Conservation (phyloP, 2,797 vertebrate species). For the Lagocephalus sceleratus region DNA sequence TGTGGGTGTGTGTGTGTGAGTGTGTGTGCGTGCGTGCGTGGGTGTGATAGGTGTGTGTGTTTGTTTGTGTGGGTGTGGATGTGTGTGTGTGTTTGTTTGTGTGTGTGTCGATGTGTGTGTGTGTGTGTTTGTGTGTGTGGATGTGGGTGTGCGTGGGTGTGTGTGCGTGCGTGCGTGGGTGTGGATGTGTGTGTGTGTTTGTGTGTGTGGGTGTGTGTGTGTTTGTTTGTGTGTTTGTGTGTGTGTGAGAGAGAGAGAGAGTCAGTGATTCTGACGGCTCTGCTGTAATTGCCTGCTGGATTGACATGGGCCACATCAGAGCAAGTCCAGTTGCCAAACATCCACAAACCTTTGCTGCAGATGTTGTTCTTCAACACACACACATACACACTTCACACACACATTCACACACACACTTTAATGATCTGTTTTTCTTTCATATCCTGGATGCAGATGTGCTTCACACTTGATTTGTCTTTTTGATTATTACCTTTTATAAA, state of each 20-base stretch:
- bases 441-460: too few relatives aligned
- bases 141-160: not conserved
- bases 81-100: slow-evolving; percentile 1
- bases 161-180: slow-evolving; percentile 1
- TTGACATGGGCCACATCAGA: slow-evolving; percentile 15
- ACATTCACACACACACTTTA: slow-evolving; percentile 9
- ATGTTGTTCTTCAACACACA: slow-evolving; percentile 16
- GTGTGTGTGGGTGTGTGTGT: slow-evolving; percentile 1
- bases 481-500: too few relatives aligned
- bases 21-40: slow-evolving; percentile 3
- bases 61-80: not conserved
- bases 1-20: not conserved
- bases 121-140: not conserved
- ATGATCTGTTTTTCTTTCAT: slow-evolving; percentile 11
- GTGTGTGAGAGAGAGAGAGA: not conserved
- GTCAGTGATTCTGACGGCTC: slow-evolving; percentile 10
- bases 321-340: slow-evolving; percentile 16
- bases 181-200: not conserved
- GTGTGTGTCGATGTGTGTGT: not conserved
- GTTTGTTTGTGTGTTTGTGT: not conserved
- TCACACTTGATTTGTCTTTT: too few relatives aligned
- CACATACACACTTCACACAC: not conserved
- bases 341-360: not conserved
- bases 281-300: slow-evolving; percentile 21
- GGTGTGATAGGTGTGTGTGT: not conserved